Percentiles rank a stretch among this genome's conserved stretches.
Evolutionary conservation across 64 coral and sea anemone genomes (phyloP).

Genomic region (Acropora yongei): DNA sequence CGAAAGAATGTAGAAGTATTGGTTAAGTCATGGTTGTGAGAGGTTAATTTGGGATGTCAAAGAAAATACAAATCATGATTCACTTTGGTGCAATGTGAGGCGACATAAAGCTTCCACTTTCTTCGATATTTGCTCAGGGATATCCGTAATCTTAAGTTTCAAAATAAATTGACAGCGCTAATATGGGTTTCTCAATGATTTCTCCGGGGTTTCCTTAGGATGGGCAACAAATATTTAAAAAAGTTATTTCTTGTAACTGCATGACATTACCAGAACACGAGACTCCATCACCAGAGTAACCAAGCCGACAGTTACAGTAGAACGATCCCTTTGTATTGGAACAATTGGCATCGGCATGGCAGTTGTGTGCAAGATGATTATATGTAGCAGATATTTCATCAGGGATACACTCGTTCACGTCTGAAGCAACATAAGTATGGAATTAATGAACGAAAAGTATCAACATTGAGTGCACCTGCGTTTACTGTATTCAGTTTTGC

Average conservation of each 20-base stretch:
- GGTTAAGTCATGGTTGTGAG: too few species aligned
- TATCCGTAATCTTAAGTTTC: too few species aligned
- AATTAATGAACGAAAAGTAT: not conserved
- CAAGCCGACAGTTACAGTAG: slow-evolving; percentile 68
- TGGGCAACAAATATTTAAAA: not conserved
- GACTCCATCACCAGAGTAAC: slow-evolving; percentile 87
- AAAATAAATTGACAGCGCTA: too few species aligned
- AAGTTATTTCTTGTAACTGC: not conserved
- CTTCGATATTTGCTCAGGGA: too few species aligned
- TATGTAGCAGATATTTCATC: slow-evolving; percentile 31
- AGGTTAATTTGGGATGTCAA: too few species aligned
- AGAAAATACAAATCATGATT: too few species aligned
- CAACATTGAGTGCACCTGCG: not conserved
- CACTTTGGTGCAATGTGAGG: too few species aligned
- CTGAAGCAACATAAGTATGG: not conserved
- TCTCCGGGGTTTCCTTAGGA: too few species aligned
- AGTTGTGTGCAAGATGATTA: slow-evolving; percentile 55
- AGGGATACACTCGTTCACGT: slow-evolving; percentile 71
- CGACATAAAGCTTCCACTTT: too few species aligned
- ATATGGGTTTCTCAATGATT: too few species aligned
- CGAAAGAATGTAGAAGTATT: too few species aligned
- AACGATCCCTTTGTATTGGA: slow-evolving; percentile 81
- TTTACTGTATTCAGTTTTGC: too few species aligned
- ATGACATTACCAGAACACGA: slow-evolving; percentile 58
- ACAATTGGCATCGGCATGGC: slow-evolving; percentile 78